Evolutionary conservation across 2,888 invertebrate species (phyloP).

Genomic region (Aspidapion aeneum): DNA sequence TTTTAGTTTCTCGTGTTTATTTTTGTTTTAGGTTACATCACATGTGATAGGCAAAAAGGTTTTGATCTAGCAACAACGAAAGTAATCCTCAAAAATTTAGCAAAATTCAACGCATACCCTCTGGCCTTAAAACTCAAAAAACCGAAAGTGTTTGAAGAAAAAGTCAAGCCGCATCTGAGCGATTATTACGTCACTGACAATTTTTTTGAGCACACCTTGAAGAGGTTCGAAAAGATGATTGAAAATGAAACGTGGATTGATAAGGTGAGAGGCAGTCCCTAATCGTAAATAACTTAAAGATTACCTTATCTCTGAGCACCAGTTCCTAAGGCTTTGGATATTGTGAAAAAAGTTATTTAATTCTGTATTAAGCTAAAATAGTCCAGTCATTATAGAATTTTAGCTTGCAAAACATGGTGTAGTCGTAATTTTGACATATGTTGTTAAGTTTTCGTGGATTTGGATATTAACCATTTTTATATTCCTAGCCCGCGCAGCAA

Average conservation of each 20-base stretch:
- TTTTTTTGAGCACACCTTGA: background rate
- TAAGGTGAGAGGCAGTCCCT: background rate
- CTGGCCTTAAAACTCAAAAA: slow-evolving; percentile 48
- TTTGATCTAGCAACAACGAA: slow-evolving; percentile 48
- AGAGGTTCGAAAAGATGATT: background rate
- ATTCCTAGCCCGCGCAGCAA: no score
- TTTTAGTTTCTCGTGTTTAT: no score
- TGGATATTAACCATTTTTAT: no score
- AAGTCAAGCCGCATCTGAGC: slow-evolving; percentile 31
- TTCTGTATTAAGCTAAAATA: no score
- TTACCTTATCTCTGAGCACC: no score
- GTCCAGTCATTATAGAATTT: no score
- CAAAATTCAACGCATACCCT: slow-evolving; percentile 52
- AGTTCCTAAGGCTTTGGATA: no score
- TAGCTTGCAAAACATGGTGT: no score
- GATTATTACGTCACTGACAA: slow-evolving; percentile 1
- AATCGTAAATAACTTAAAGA: no score
- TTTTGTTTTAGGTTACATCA: slow-evolving; percentile 43
- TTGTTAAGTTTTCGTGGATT: no score
- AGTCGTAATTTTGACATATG: no score
- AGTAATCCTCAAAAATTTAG: slow-evolving; percentile 46
- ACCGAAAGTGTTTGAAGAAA: slow-evolving; percentile 39
- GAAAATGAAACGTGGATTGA: background rate
- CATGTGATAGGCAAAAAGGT: slow-evolving; percentile 45
- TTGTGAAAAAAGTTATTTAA: no score